Conservation (phyloP, 2,113 vertebrate species). For the Lichenostomus cassidix region DNA sequence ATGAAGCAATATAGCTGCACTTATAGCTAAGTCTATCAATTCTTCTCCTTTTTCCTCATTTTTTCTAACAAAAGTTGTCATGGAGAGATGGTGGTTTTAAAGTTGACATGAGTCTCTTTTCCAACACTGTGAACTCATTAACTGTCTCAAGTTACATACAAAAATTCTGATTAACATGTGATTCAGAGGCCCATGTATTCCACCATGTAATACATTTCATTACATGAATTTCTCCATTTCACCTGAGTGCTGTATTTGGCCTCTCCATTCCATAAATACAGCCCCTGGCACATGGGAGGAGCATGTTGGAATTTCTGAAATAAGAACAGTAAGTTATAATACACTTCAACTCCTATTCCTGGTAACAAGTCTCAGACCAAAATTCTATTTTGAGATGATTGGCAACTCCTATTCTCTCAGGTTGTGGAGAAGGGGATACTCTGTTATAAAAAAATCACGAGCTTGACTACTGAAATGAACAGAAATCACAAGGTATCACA, state of each 20-base stretch:
- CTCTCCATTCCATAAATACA: not conserved
- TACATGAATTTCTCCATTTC: not conserved
- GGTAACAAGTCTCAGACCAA: not conserved
- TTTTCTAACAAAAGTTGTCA: not conserved
- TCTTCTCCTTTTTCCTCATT: not conserved
- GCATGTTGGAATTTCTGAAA: not conserved
- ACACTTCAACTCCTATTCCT: not conserved
- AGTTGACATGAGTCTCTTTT: not conserved
- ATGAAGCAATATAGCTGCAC: not conserved
- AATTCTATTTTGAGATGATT: not conserved
- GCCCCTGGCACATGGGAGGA: not conserved
- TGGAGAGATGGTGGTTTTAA: not conserved
- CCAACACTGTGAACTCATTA: not conserved
- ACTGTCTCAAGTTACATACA: rapidly evolving
- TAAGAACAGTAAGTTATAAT: not conserved
- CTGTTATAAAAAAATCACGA: not conserved
- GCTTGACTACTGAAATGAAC: not conserved
- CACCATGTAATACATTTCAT: not conserved
- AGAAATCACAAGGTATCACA: conserved; percentile 12
- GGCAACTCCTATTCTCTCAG: not conserved
- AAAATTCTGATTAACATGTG: not conserved
- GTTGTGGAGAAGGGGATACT: not conserved
- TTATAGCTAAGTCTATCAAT: not conserved
- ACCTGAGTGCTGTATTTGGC: not conserved
- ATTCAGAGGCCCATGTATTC: not conserved